These are phyloP conservation scores for Netelia fuscicornis DNA, from an alignment of 2,888 invertebrate species.

Conservation along the genomic window DNA sequence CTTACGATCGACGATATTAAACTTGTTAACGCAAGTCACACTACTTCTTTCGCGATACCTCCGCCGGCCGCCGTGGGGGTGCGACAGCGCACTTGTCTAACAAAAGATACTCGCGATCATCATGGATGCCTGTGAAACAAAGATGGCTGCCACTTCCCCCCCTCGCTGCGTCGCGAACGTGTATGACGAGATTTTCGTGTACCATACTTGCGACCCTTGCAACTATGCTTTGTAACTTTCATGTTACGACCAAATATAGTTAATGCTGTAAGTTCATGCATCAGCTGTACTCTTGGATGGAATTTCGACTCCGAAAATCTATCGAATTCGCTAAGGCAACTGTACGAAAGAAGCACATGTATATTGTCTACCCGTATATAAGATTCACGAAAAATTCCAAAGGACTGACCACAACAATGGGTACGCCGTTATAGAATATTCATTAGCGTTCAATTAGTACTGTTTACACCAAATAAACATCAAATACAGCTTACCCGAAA, in stretches of 20 bases:
- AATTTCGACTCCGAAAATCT: not conserved
- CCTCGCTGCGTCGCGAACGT: not conserved
- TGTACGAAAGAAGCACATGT: not conserved
- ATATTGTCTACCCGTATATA: not conserved
- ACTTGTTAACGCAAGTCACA: too few species aligned
- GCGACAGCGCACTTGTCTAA: not conserved
- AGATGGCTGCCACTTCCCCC: constrained; percentile 2
- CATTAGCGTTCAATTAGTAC: constrained; percentile 84
- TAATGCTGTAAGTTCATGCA: not conserved
- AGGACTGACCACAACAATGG: constrained; percentile 20
- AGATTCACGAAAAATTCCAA: constrained; percentile 30
- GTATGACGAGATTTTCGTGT: too few species aligned
- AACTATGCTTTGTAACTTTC: not conserved
- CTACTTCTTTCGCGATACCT: too few species aligned
- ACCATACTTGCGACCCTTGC: too few species aligned
- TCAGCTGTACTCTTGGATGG: not conserved
- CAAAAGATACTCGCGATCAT: not conserved
- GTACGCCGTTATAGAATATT: constrained; percentile 73
- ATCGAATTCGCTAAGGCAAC: constrained; percentile 31
- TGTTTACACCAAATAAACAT: constrained; percentile 80
- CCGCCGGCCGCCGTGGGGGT: not conserved
- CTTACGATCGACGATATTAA: too few species aligned
- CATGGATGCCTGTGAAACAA: constrained; percentile 12
- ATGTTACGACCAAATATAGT: not conserved
- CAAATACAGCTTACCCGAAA: constrained; percentile 74